A percentile compares a stretch with the other conserved stretches of the same genome.
Evolutionary conservation across 2,888 invertebrate species (phyloP).

Genomic region (Scelioninae gen. 1): DNA sequence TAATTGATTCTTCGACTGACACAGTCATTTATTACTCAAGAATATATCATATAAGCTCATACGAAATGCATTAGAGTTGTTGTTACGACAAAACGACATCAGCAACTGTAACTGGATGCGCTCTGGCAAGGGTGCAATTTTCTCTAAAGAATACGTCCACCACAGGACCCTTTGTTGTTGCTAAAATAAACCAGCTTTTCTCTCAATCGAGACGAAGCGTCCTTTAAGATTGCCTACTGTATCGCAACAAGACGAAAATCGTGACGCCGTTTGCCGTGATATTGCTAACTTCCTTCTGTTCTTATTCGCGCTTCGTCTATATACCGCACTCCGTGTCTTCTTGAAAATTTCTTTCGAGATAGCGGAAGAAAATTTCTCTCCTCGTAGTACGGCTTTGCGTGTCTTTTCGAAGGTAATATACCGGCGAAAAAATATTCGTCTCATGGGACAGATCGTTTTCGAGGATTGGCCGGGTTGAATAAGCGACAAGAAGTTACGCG

Average conservation of each 20-base stretch:
- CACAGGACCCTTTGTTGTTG: constrained; percentile 54
- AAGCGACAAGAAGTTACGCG: constrained; percentile 58
- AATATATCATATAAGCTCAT: constrained; percentile 31
- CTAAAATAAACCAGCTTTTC: constrained; percentile 40
- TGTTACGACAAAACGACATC: constrained; percentile 1
- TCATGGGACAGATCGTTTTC: constrained; percentile 70
- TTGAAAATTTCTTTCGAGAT: constrained; percentile 59
- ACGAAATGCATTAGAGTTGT: constrained; percentile 45
- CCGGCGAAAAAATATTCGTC: constrained; percentile 69
- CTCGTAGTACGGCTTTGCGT: constrained; percentile 43
- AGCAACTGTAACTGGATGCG: background rate
- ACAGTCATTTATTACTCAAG: background rate
- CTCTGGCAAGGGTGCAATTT: constrained; percentile 21
- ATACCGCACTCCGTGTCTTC: constrained; percentile 32
- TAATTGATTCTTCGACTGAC: background rate
- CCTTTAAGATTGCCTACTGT: constrained; percentile 73
- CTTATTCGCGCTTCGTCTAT: constrained; percentile 45
- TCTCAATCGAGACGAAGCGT: constrained; percentile 61
- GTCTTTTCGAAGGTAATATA: constrained; percentile 60
- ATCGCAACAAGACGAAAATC: constrained; percentile 73
- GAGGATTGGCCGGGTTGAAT: constrained; percentile 57
- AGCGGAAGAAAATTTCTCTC: constrained; percentile 55
- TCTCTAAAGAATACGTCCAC: constrained; percentile 39
- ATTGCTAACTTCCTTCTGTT: constrained; percentile 71
- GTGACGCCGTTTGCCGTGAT: constrained; percentile 71